Evolutionary conservation across 2,797 vertebrate species (phyloP).

Genomic region (Platalea minor): DNA sequence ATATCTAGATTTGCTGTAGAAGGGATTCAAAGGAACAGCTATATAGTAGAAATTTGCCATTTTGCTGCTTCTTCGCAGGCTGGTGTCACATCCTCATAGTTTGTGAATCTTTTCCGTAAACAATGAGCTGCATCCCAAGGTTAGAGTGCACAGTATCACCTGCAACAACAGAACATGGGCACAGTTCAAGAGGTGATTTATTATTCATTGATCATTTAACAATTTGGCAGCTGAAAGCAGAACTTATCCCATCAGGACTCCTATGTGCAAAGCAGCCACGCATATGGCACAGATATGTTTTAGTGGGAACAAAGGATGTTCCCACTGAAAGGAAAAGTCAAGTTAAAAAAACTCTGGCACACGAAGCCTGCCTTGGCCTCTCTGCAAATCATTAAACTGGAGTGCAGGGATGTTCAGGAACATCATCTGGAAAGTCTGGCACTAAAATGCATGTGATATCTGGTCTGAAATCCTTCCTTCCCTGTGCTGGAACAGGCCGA

Average conservation of each 20-base stretch:
- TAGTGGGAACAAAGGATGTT: neutral
- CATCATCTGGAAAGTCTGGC: neutral
- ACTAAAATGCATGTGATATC: neutral
- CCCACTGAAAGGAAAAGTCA: neutral
- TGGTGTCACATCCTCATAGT: neutral
- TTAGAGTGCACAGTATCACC: neutral
- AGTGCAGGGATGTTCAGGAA: neutral
- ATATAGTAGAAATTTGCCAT: neutral
- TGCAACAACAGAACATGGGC: neutral
- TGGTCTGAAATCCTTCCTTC: neutral
- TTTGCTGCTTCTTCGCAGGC: neutral
- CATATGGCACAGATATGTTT: neutral
- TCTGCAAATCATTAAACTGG: neutral
- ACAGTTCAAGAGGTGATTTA: neutral
- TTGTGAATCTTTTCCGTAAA: neutral
- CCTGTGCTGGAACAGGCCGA: neutral
- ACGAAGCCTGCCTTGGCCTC: neutral
- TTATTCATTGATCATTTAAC: slow-evolving; percentile 37
- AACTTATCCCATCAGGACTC: neutral
- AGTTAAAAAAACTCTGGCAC: neutral
- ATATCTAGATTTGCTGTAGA: neutral
- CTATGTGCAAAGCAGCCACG: neutral
- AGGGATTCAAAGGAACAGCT: neutral
- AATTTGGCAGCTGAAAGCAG: slow-evolving; percentile 15
- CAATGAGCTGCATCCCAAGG: neutral